Evolutionary conservation across 2,797 vertebrate species (phyloP).

Genomic region (Octomys mimax): DNA sequence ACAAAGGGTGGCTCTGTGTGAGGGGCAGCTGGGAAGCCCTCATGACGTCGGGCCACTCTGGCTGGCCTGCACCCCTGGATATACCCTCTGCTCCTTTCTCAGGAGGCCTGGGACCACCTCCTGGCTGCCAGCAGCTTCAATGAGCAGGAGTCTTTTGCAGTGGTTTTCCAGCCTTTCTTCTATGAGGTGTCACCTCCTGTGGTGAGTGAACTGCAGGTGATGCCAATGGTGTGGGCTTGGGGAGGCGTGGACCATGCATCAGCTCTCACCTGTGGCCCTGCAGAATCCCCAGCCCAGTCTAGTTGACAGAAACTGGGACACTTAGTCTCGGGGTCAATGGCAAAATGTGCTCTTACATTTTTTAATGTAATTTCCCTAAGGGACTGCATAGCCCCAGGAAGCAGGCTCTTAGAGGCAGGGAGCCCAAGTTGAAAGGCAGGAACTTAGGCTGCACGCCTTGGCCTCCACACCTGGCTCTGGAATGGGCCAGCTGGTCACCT

Average conservation of each 20-base stretch:
- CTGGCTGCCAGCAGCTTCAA: constrained; percentile 85
- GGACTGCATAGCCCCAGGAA: neutral
- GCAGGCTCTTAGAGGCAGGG: neutral
- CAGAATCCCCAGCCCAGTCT: neutral
- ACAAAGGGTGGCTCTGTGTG: accelerated
- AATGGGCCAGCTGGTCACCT: neutral
- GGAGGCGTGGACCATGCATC: neutral
- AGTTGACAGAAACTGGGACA: neutral
- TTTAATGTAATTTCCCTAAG: accelerated
- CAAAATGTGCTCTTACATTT: neutral
- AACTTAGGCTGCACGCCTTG: neutral
- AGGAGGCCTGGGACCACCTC: constrained; percentile 87
- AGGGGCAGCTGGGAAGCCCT: too few relatives aligned
- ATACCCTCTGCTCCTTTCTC: constrained; percentile 41
- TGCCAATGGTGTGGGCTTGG: accelerated
- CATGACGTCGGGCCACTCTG: neutral
- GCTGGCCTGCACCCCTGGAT: accelerated
- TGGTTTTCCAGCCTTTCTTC: constrained; percentile 87
- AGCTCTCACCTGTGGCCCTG: accelerated
- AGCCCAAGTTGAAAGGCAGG: neutral
- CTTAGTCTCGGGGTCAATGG: accelerated
- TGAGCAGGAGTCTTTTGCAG: constrained; percentile 84
- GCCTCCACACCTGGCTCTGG: neutral
- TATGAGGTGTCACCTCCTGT: neutral
- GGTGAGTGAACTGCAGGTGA: constrained; percentile 75